Conservation (phyloP, 2,888 invertebrate genomes). For the Clitarchus hookeri region DNA sequence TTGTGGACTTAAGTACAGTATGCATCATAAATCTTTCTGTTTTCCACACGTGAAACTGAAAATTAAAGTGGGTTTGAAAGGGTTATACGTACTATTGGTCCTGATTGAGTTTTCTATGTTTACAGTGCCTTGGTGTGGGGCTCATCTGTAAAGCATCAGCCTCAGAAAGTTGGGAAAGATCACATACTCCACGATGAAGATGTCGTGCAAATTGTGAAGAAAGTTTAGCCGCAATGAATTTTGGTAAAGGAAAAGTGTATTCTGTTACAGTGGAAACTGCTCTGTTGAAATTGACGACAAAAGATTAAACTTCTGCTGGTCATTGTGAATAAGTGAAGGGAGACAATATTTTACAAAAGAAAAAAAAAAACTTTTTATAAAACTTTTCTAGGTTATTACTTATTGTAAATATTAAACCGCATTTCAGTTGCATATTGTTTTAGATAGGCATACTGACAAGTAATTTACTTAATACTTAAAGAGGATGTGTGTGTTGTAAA, state of each 20-base stretch:
- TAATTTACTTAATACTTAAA: background rate
- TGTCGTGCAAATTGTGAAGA: constrained; percentile 99
- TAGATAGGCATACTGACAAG: constrained; percentile 3
- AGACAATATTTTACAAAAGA: constrained; percentile 2
- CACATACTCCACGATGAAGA: constrained; percentile 95
- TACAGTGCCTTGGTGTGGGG: constrained; percentile 97
- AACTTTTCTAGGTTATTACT: background rate
- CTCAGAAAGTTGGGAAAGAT: constrained; percentile 98
- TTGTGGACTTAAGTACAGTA: too few species aligned
- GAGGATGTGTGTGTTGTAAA: background rate
- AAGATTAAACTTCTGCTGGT: background rate
- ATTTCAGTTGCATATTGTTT: constrained; percentile 14
- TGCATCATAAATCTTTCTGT: too few species aligned
- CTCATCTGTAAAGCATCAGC: constrained; percentile 98
- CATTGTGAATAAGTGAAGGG: background rate
- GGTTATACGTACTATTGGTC: background rate
- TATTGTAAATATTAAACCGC: background rate
- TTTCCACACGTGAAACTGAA: too few species aligned
- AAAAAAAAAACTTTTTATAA: background rate
- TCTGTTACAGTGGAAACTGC: background rate
- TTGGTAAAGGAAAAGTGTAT: background rate
- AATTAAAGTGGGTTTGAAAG: background rate
- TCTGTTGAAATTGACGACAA: background rate
- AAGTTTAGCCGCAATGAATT: constrained; percentile 62
- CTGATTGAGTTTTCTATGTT: constrained; percentile 39